Conservation (phyloP, 2,113 vertebrate species). For the Fregetta grallaria region DNA sequence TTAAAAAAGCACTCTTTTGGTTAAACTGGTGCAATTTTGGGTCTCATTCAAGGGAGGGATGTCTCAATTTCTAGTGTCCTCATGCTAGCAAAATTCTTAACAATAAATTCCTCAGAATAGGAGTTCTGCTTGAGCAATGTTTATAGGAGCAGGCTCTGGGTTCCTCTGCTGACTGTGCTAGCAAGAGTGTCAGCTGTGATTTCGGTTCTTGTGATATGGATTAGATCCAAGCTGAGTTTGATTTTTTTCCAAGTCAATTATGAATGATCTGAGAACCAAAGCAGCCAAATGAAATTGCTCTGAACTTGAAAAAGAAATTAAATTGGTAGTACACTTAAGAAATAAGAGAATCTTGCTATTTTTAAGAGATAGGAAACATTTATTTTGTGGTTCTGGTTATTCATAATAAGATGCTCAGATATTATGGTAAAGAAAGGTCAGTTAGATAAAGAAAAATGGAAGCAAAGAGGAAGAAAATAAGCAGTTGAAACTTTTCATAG, state of each 20-base stretch:
- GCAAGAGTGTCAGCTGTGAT: conserved; percentile 51
- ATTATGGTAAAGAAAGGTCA: neutral
- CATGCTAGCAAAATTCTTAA: neutral
- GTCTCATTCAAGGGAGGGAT: neutral
- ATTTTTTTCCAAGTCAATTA: conserved; percentile 61
- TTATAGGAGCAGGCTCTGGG: conserved; percentile 1
- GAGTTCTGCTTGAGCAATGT: conserved; percentile 16
- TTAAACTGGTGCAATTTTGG: neutral
- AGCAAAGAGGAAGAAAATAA: neutral
- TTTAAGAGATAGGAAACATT: neutral
- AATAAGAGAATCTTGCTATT: neutral
- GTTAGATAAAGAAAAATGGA: neutral
- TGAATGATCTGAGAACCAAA: conserved; percentile 42
- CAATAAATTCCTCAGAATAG: neutral
- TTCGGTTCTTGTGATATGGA: conserved; percentile 39
- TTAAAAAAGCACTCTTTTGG: neutral
- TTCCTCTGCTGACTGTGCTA: conserved; percentile 43
- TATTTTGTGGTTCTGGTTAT: neutral
- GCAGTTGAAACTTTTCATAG: neutral
- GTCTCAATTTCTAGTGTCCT: neutral
- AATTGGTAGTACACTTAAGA: neutral
- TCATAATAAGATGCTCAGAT: neutral
- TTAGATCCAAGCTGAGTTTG: conserved; percentile 44
- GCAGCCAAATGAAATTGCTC: conserved; percentile 28
- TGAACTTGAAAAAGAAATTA: conserved; percentile 26